Conservation (phyloP, 1,140 invertebrate genomes). For the Gryllus bimaculatus region DNA sequence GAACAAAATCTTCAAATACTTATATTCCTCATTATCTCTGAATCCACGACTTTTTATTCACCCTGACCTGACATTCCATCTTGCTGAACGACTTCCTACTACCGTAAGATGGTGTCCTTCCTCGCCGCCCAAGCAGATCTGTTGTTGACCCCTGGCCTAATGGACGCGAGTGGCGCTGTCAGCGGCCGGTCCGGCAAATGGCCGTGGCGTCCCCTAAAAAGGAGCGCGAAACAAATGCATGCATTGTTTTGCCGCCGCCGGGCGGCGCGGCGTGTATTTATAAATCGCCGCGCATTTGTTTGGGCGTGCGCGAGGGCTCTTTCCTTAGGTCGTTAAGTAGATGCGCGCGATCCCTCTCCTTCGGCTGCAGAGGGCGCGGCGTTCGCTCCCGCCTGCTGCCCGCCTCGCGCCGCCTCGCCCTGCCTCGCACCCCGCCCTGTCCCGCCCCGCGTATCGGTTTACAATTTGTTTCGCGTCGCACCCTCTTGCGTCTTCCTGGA, state of each 20-base stretch:
- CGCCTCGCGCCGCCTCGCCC: too few relatives aligned
- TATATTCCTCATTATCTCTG: too few relatives aligned
- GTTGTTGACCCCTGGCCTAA: neutral
- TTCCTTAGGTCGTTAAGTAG: neutral
- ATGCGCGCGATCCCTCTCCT: neutral
- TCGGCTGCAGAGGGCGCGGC: too few relatives aligned
- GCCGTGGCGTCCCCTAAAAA: neutral
- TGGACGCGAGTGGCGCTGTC: neutral
- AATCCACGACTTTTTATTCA: too few relatives aligned
- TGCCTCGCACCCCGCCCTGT: too few relatives aligned
- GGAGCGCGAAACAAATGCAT: neutral
- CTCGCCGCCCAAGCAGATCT: too few relatives aligned
- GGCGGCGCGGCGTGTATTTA: neutral
- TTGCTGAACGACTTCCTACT: too few relatives aligned
- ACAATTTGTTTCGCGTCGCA: neutral
- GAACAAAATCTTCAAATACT: too few relatives aligned
- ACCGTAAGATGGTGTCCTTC: too few relatives aligned
- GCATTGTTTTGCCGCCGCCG: neutral
- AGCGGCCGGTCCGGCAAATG: neutral
- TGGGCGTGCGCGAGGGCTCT: neutral
- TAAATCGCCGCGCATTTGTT: neutral
- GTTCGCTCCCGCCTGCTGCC: too few relatives aligned
- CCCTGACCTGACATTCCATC: too few relatives aligned
- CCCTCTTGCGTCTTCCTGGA: neutral
- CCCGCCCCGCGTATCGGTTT: neutral